Evolutionary conservation across 2,888 invertebrate species (phyloP), one percentile per base, ranked within the genome.

Genomic region (Smittia aterrima): DNA sequence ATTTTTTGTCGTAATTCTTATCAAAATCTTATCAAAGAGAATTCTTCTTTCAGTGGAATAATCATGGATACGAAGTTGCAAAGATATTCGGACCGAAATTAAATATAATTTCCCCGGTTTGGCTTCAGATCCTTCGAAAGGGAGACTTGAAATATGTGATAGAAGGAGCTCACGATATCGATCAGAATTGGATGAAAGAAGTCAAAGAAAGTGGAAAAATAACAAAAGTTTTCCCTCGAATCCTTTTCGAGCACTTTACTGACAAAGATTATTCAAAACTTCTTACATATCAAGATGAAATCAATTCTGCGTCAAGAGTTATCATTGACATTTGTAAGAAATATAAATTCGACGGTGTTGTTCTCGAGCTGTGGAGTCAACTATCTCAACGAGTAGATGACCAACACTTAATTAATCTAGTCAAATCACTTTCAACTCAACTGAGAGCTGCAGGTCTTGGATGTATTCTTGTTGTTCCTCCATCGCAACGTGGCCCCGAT

Each of bases 61-160:
- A 87, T 77, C 93, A 92, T 83, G 98, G 98, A 0, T 95, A 96
- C 83, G 93, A 96, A 82, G 87, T 96, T 67, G 94, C 96, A 0
- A 96, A 96, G 83, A 88, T 86, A 74, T 96, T 96, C 86, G 91
- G 89, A 9, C 87, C 90, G 58, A 98, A 98, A 82, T 93, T 98
- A 78, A 90, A 92, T 70, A 91, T 92, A 79, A 88, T 98, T 24
- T 94, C 96, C 0, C 98, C 98, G 0, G 97, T 97, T 0, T 98
- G 98, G 98, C 86, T 98, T 32, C 95, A 96, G 84, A 84, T 97
- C 13, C 87, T 88, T 75, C 84, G 90, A 47, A 88, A 88, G 75
- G 86, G 85, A 16, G 83, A 84, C 1, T 85, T 86, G 75, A 86
- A 85, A 20, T 92, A 91, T 80, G 87, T 88, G 68, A 82, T 93